Conservation (phyloP, 2,888 invertebrate genomes). For the Girardia tigrina region DNA sequence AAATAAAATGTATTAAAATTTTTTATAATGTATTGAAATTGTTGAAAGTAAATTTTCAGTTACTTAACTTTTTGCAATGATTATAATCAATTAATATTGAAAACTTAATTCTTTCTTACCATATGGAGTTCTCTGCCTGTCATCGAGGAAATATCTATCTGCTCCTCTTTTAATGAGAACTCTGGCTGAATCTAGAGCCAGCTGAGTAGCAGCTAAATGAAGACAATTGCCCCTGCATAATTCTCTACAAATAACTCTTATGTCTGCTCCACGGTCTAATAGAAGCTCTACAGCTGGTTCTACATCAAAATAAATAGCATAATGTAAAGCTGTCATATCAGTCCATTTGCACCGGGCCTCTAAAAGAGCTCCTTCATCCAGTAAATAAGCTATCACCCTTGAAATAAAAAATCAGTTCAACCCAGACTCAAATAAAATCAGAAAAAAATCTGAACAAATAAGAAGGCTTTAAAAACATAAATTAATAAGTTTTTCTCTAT, state of each 20-base stretch:
- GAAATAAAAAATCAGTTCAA: no score
- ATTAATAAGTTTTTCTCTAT: no score
- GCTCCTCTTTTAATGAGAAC: conserved; percentile 50
- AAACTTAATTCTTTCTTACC: no score
- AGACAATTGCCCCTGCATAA: conserved; percentile 52
- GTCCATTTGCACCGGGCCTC: conserved; percentile 53
- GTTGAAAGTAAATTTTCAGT: no score
- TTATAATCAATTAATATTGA: no score
- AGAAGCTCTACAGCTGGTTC: conserved; percentile 46
- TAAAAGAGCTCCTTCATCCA: conserved; percentile 49
- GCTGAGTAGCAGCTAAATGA: conserved; percentile 52
- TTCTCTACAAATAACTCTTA: conserved; percentile 51
- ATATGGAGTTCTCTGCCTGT: conserved; percentile 42
- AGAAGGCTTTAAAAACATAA: no score
- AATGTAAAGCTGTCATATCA: conserved; percentile 53
- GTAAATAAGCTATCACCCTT: conserved; percentile 37
- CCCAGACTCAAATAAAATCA: no score
- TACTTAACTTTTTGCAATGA: no score
- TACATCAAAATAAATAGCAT: conserved; percentile 53
- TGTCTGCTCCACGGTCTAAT: conserved; percentile 43
- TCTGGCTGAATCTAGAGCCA: conserved; percentile 50
- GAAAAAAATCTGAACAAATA: no score
- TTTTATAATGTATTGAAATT: no score
- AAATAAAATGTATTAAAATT: no score
- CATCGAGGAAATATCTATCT: conserved; percentile 44